Percentiles rank a stretch among this genome's conserved stretches.
These are phyloP conservation scores for Propithecus perrieri DNA, from an alignment of 2,797 vertebrate genomes.

Conservation along the genomic window DNA sequence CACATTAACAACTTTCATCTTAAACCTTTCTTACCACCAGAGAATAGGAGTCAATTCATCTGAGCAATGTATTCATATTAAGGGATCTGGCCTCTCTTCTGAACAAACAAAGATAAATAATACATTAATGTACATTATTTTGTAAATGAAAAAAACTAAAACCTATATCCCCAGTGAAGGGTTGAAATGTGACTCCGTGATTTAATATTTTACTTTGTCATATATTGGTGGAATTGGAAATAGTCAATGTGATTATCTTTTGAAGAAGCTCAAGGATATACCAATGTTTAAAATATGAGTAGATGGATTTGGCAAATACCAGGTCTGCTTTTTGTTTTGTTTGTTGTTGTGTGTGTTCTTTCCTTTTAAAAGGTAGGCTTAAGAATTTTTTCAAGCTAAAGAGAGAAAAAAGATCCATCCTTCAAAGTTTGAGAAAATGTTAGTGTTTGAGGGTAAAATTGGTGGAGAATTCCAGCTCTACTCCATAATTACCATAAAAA, in stretches of 20 bases:
- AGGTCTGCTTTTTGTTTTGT: not conserved
- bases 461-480: not conserved
- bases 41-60: not conserved
- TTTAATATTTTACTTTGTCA: not conserved
- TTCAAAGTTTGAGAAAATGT: not conserved
- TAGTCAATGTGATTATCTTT: not conserved
- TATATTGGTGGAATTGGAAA: not conserved
- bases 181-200: not conserved
- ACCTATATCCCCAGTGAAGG: not conserved
- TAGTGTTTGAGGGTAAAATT: not conserved
- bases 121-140: not conserved
- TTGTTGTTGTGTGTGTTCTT: not conserved
- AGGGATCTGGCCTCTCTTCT: not conserved
- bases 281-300: not conserved
- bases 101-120: not conserved
- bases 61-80: not conserved
- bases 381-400: not conserved
- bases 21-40: not conserved
- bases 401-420: not conserved
- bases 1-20: not conserved
- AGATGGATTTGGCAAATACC: not conserved
- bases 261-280: not conserved
- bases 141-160: slow-evolving; percentile 23
- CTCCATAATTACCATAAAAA: not conserved
- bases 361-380: not conserved